Conservation (phyloP, 1,140 invertebrate genomes). For the Brachystomella parvula region DNA sequence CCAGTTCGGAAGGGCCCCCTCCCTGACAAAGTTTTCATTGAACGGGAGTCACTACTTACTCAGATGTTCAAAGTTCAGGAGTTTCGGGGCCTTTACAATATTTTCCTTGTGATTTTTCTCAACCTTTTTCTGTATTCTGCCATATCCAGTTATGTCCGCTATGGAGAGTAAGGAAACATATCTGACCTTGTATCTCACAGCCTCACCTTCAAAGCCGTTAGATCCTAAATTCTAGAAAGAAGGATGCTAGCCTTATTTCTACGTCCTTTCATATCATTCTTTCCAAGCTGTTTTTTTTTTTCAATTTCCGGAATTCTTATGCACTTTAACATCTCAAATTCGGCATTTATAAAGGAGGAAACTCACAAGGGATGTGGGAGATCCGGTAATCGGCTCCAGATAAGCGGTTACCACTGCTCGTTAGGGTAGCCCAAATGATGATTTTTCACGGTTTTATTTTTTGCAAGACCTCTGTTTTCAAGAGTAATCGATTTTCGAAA, state of each 20-base stretch:
- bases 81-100: slow-evolving; percentile 70
- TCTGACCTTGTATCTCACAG: not conserved
- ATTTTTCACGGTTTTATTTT: too few species aligned
- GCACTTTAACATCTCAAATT: too few species aligned
- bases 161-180: slow-evolving; percentile 56
- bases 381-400: too few species aligned
- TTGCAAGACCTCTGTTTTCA: too few species aligned
- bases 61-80: slow-evolving; percentile 68
- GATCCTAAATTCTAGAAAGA: too few species aligned
- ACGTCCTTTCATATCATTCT: not conserved
- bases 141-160: slow-evolving; percentile 60
- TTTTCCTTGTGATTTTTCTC: slow-evolving; percentile 68
- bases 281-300: not conserved
- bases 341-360: too few species aligned
- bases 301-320: too few species aligned
- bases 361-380: too few species aligned
- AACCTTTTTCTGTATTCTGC: slow-evolving; percentile 63
- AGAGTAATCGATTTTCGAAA: too few species aligned
- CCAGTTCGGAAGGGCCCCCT: slow-evolving; percentile 22
- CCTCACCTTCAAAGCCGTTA: not conserved
- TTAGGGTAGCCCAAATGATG: too few species aligned
- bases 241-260: not conserved
- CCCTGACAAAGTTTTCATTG: slow-evolving; percentile 56
- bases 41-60: slow-evolving; percentile 64
- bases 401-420: too few species aligned